Evolutionary conservation across 2,113 vertebrate genomes (phyloP).

Genomic region (Callocephalon fimbriatum): DNA sequence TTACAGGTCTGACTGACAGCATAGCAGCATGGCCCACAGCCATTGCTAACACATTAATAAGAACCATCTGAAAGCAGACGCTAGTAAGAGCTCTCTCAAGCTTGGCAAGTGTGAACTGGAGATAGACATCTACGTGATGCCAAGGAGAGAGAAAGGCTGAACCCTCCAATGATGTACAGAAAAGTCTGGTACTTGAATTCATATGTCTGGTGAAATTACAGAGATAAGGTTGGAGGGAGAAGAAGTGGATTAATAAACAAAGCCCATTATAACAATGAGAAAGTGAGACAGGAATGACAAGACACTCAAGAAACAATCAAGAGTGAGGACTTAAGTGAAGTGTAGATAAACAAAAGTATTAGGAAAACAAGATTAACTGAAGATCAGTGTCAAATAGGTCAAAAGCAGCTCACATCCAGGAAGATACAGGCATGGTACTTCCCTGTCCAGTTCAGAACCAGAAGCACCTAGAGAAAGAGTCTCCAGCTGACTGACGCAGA

Average conservation of each 20-base stretch:
- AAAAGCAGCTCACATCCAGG: background rate
- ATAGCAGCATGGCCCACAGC: background rate
- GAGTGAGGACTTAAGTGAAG: background rate
- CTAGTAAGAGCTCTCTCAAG: background rate
- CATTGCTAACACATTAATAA: background rate
- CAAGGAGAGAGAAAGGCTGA: background rate
- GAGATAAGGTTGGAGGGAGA: accelerated
- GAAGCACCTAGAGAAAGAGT: background rate
- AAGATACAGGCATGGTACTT: background rate
- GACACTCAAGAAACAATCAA: background rate
- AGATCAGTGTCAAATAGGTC: accelerated
- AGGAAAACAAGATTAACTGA: background rate
- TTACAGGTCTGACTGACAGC: background rate
- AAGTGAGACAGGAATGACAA: background rate
- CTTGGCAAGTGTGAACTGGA: background rate
- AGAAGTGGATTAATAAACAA: background rate
- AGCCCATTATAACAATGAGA: accelerated
- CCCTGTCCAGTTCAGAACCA: background rate
- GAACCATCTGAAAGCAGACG: background rate
- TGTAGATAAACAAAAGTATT: background rate
- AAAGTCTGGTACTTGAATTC: background rate
- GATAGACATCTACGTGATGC: background rate
- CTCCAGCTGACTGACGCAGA: accelerated
- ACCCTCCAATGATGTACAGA: accelerated
- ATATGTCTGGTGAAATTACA: background rate